Base-by-base conservation (phyloP, 2,888 invertebrate species). In the Polydrusus tereticollis region DNA sequence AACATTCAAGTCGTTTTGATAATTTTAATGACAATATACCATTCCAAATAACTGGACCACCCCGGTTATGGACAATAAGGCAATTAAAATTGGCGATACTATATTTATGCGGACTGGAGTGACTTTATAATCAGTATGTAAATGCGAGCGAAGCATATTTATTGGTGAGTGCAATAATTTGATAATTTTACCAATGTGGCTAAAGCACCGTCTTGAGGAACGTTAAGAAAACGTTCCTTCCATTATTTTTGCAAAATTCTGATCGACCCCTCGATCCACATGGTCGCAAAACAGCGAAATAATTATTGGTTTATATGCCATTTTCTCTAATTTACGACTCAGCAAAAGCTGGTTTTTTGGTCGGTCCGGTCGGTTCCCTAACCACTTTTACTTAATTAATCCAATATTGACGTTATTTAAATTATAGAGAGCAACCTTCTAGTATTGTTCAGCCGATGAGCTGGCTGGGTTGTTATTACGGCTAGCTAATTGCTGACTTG, bases 31-130 rank as follows among this genome's bases (percentile, higher is more conserved):
- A 63, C 50, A 63, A n/a, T n/a, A 50, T 50, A 63, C 45, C 63
- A 50, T 50, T 45, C 69, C 36, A 47, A 68, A 60, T 55, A 75
- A 72, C 69, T 77, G 82, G 83, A 85, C 84, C 84, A 85, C 85
- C 84, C 80, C 82, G 82, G 83, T 78, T 78, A 78, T 82, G 81
- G 52, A 63, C 79, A 78, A 82, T n/a, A n/a, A n/a, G n/a, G 83
- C 83, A 83, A 84, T 84, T 85, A 84, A 85, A 83, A 82, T 80
- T 77, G n/a, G n/a, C 82, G 81, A 82, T 81, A 80, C 81, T 80
- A 79, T 81, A 80, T 81, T 80, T 80, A 80, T n/a, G 0, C 75
- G 64, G 69, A 41, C 67, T 75, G 33, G 67, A 74, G 74, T 73
- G 75, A 77, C 70, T 18, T 57, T 63, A 63, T 69, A 69, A 69